Base-by-base conservation (phyloP, 2,888 invertebrate species). In the Ferrisia virgata region DNA sequence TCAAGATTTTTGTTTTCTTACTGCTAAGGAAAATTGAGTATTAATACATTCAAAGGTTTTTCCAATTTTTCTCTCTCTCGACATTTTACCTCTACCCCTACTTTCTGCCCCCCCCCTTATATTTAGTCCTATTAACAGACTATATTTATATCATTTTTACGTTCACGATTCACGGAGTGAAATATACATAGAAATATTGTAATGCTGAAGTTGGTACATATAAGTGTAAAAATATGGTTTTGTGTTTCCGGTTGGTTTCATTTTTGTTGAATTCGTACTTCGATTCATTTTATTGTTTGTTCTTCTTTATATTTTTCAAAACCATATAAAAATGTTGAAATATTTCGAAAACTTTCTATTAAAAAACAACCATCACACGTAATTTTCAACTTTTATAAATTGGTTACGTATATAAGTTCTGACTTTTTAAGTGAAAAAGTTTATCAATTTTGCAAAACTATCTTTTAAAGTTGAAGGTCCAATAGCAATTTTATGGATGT, bases 401-500 rank as follows among this genome's bases (percentile, higher is more conserved):
- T 28, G 6, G 53, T 53, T 22, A 53, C 53, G 53, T 53, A 53
- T 40, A 40, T 15, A 69, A 69, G 31, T 69, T 69, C n/a, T 69
- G 69, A 69, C 69, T 69, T 69, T 69, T 69, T 69, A 69, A 69
- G 69, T 69, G 69, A 33, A 31, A 69, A 69, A 69, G 69, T 69
- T 69, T 69, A 69, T 31, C 69, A 69, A 69, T 69, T 69, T 69
- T 33, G 69, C 31, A 33, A 33, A 69, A 69, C 31, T 33, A 28
- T 69, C 69, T 22, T 69, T n/a, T 69, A 31, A 28, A 69, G 53
- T 69, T 69, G 28, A 69, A 69, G 64, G 69, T 69, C 69, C 69
- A 31, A 69, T 69, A 69, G 31, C 69, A 31, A 69, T 69, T 69
- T 69, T 69, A 69, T 31, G 69, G 31, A 69, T 33, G 69, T 69